phyloP scores from a whole-genome alignment of 2,113 vertebrate genomes.

The Mormoops blainvillei region DNA sequence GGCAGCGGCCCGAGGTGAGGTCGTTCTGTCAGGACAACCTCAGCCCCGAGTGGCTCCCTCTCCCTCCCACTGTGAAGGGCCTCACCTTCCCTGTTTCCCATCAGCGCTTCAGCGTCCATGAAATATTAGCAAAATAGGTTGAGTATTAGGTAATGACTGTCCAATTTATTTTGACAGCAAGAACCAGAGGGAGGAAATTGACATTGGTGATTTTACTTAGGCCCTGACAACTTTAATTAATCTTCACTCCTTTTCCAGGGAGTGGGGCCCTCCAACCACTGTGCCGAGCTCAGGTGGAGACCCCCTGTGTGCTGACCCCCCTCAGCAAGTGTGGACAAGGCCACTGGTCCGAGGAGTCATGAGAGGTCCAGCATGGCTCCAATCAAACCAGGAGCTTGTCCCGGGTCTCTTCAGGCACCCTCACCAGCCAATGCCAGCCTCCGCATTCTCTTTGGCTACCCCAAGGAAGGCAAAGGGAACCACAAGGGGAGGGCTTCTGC shows the following conservation, averaged over 20 bases:
- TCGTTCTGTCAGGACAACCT: background rate
- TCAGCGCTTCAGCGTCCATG: background rate
- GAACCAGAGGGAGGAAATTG: slow-evolving; percentile 57
- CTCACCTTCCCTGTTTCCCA: background rate
- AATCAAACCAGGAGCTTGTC: background rate
- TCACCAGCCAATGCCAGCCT: background rate
- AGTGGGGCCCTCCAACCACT: background rate
- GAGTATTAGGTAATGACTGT: slow-evolving; percentile 28
- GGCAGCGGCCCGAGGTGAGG: background rate
- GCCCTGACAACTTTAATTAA: slow-evolving; percentile 55
- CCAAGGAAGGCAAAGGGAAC: background rate
- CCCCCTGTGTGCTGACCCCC: fast-evolving
- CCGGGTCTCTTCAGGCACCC: background rate
- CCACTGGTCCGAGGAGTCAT: background rate
- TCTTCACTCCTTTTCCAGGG: background rate
- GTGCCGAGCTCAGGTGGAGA: background rate
- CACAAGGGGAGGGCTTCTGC: background rate
- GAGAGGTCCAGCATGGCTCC: background rate
- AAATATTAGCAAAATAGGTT: slow-evolving; percentile 25
- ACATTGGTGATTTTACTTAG: slow-evolving; percentile 44
- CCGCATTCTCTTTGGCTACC: background rate
- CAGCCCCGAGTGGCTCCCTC: background rate
- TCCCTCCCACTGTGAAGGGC: background rate
- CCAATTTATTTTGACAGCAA: slow-evolving; percentile 65
- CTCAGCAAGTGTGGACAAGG: background rate